These are phyloP conservation scores for Hyperoplus lanceolatus DNA, from an alignment of 2,797 vertebrate genomes.

Conservation along the genomic window DNA sequence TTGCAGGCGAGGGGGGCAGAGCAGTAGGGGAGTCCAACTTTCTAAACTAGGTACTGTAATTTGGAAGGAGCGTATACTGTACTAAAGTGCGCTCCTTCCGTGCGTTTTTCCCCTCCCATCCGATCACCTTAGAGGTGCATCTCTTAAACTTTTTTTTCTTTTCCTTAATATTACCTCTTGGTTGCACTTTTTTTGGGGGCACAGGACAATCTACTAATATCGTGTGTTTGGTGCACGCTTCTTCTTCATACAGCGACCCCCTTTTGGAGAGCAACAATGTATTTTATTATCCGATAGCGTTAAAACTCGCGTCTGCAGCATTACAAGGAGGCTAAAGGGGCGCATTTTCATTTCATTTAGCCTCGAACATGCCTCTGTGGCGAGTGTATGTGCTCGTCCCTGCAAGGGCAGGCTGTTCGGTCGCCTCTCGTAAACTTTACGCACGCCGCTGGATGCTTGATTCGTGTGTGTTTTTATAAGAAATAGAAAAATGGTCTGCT, in stretches of 20 bases:
- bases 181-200: constrained; percentile 31
- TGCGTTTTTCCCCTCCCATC: constrained; percentile 43
- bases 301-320: constrained; percentile 6
- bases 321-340: neutral
- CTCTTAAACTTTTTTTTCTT: constrained; percentile 69
- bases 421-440: constrained; percentile 41
- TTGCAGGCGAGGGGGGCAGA: constrained; percentile 46
- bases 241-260: constrained; percentile 25
- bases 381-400: neutral
- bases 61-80: constrained; percentile 72
- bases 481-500: neutral
- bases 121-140: constrained; percentile 63
- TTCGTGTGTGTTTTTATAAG: constrained; percentile 1
- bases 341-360: constrained; percentile 5
- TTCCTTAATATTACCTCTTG: neutral
- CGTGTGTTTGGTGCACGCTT: constrained; percentile 1
- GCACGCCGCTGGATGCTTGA: constrained; percentile 16
- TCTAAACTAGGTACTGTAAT: constrained; percentile 80
- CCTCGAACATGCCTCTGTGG: constrained; percentile 12
- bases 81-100: constrained; percentile 62
- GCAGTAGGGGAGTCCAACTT: constrained; percentile 80
- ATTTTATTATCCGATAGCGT: neutral
- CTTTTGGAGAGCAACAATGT: constrained; percentile 2
- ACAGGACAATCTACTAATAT: constrained; percentile 9
- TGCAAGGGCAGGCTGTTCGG: constrained; percentile 10